phyloP scores from a whole-genome alignment of 2,113 vertebrate species.

The Terrapene triunguis region DNA sequence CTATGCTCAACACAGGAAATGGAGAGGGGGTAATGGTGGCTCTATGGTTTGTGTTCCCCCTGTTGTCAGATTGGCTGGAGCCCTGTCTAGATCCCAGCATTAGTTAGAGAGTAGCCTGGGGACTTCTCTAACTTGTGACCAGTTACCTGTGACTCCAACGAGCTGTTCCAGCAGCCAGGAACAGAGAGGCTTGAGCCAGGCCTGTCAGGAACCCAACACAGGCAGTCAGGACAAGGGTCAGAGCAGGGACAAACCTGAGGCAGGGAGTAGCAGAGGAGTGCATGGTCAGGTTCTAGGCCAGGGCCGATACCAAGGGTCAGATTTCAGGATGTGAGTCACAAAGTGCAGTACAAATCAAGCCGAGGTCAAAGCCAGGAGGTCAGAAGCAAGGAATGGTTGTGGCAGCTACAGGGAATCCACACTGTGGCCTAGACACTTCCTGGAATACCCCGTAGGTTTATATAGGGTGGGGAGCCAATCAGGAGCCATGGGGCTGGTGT shows the following conservation, averaged over 20 bases:
- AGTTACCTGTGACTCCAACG: background rate
- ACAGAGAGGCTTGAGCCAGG: background rate
- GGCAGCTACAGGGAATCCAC: background rate
- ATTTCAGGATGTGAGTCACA: background rate
- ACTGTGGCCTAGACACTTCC: background rate
- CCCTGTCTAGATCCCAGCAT: background rate
- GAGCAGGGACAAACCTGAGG: background rate
- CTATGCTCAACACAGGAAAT: background rate
- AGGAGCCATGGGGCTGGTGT: background rate
- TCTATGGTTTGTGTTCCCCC: background rate
- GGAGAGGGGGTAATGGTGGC: background rate
- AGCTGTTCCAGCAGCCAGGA: background rate
- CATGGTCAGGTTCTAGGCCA: background rate
- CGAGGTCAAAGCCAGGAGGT: background rate
- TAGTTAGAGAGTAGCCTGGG: background rate
- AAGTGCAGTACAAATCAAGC: background rate
- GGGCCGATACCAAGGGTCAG: background rate
- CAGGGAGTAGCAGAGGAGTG: background rate
- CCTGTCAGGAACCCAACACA: background rate
- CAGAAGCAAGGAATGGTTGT: background rate
- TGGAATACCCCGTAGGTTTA: background rate
- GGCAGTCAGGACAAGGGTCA: background rate
- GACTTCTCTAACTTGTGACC: background rate
- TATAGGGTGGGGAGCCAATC: background rate
- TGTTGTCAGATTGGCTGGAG: background rate